These are phyloP conservation scores for Thryonomys swinderianus DNA, from an alignment of 2,113 vertebrate species.

Conservation along the genomic window DNA sequence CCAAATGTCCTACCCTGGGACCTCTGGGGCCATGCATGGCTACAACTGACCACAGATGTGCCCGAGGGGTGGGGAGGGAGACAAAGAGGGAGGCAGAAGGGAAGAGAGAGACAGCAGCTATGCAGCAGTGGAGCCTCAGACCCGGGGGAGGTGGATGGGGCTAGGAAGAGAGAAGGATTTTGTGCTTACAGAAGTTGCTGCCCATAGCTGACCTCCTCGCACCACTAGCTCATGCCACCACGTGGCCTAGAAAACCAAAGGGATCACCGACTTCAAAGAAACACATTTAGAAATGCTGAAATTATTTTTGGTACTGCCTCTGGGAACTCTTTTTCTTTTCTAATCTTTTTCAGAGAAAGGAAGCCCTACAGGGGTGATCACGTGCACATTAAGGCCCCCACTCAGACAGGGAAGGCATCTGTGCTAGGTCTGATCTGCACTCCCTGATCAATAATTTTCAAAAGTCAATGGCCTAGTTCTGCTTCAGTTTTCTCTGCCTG, in stretches of 20 bases:
- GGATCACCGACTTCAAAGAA: constrained; percentile 69
- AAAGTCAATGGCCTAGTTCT: constrained; percentile 69
- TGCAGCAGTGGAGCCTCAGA: not conserved
- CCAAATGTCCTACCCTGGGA: not conserved
- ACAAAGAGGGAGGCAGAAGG: not conserved
- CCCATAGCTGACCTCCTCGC: constrained; percentile 25
- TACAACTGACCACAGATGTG: constrained; percentile 17
- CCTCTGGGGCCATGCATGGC: constrained; percentile 1
- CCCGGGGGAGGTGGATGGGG: not conserved
- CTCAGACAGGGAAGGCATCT: not conserved
- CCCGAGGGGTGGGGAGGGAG: not conserved
- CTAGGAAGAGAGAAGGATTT: not conserved
- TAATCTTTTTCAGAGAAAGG: constrained; percentile 61
- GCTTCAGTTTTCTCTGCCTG: constrained; percentile 56
- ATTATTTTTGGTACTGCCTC: constrained; percentile 65
- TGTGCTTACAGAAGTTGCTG: not conserved
- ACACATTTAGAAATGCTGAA: constrained; percentile 57
- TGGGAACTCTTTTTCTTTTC: constrained; percentile 57
- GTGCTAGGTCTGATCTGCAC: not conserved
- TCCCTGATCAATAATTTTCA: constrained; percentile 69
- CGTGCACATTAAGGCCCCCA: constrained; percentile 12
- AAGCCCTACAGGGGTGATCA: constrained; percentile 46
- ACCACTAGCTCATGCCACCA: constrained; percentile 26
- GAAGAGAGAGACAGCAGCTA: not conserved
- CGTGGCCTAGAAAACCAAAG: constrained; percentile 67